phyloP scores from a whole-genome alignment of 1,140 invertebrate species.

The Macrocentrus cingulum region DNA sequence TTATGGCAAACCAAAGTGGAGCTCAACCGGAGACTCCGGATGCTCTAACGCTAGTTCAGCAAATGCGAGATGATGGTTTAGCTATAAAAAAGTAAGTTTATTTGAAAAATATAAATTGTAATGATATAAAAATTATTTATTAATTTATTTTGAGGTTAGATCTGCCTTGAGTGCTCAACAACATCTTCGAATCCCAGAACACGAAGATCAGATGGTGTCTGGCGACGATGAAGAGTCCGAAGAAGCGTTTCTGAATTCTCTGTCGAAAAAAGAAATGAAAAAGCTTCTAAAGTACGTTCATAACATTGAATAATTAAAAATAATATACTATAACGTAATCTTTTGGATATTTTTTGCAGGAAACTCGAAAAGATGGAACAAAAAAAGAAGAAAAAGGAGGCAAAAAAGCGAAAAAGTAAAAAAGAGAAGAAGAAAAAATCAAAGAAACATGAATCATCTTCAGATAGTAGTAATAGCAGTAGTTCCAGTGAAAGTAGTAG shows the following conservation, averaged over 20 bases:
- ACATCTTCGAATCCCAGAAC: slow-evolving; percentile 59
- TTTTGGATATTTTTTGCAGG: too few species aligned
- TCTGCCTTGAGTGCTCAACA: slow-evolving; percentile 64
- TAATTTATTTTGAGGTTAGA: slow-evolving; percentile 32
- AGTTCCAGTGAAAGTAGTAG: slow-evolving; percentile 9
- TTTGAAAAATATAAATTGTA: slow-evolving; percentile 50
- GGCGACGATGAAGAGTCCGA: slow-evolving; percentile 70
- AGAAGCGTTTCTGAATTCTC: slow-evolving; percentile 76
- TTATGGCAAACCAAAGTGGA: slow-evolving; percentile 60
- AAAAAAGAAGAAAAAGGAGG: slow-evolving; percentile 35
- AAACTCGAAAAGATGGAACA: slow-evolving; percentile 79
- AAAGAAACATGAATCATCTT: slow-evolving; percentile 9
- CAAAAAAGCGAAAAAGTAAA: slow-evolving; percentile 28
- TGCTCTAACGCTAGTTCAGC: slow-evolving; percentile 77
- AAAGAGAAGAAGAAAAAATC: slow-evolving; percentile 28
- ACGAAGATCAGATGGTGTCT: slow-evolving; percentile 49
- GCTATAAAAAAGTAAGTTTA: slow-evolving; percentile 75
- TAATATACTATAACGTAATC: too few species aligned
- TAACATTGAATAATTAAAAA: slow-evolving; percentile 1
- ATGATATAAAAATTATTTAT: not conserved
- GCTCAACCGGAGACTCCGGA: slow-evolving; percentile 59
- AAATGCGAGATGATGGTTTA: slow-evolving; percentile 91
- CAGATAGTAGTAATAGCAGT: slow-evolving; percentile 3
- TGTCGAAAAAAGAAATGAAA: slow-evolving; percentile 87
- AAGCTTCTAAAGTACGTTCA: slow-evolving; percentile 78